These are phyloP conservation scores for Octonoba sinensis DNA, from an alignment of 2,888 invertebrate species.

Conservation along the genomic window DNA sequence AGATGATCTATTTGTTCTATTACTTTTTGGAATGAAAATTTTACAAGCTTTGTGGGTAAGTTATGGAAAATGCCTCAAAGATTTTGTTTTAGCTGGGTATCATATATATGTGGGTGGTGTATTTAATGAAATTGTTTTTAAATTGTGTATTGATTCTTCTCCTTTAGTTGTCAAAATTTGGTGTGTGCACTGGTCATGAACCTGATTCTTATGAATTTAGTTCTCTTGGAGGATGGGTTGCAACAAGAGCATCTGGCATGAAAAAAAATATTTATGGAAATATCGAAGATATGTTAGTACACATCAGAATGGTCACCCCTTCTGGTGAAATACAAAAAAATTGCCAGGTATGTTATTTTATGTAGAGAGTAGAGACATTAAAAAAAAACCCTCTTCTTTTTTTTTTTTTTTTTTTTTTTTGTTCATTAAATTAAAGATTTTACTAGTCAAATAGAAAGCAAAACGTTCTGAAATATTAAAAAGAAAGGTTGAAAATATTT, in stretches of 20 bases:
- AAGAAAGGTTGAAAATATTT: no score
- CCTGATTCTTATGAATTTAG: conserved; percentile 98
- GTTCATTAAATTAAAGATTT: not conserved
- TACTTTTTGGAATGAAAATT: no score
- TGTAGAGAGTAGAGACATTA: not conserved
- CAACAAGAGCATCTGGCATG: conserved; percentile 98
- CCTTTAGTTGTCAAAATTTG: conserved; percentile 78
- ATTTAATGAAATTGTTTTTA: no score
- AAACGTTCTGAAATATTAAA: no score
- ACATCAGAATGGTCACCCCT: conserved; percentile 88
- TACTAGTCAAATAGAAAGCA: no score
- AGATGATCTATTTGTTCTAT: no score
- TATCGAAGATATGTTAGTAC: conserved; percentile 93
- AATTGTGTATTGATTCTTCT: not conserved
- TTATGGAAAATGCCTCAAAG: no score
- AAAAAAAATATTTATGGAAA: conserved; percentile 99
- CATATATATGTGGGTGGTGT: no score
- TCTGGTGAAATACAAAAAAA: conserved; percentile 87
- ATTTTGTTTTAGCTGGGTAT: no score
- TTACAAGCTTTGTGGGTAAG: no score
- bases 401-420: no score
- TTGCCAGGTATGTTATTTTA: conserved; percentile 73
- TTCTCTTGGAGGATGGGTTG: conserved; percentile 94
- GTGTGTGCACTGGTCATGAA: conserved; percentile 94
- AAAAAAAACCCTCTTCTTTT: not conserved